A percentile compares a stretch with the other conserved stretches of the same genome.
Evolutionary conservation across 2,888 invertebrate genomes (phyloP).

Genomic region (Ochropleura plecta): DNA sequence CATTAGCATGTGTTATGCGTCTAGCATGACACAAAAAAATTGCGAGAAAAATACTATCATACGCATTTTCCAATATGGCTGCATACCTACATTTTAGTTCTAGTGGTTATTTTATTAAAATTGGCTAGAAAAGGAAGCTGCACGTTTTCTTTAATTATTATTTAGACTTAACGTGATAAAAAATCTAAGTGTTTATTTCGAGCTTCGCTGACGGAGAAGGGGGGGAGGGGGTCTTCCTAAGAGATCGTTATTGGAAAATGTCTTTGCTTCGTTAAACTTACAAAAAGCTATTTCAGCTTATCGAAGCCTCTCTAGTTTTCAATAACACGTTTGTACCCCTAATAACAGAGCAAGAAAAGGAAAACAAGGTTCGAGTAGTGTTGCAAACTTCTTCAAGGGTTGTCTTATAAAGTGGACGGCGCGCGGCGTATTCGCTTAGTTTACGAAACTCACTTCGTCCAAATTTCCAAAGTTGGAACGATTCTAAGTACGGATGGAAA

Average conservation of each 20-base stretch:
- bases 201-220: not conserved
- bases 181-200: not conserved
- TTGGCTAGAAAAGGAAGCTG: conserved; percentile 11
- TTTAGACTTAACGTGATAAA: not conserved
- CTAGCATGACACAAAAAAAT: conserved; percentile 28
- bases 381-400: conserved; percentile 35
- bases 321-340: conserved; percentile 9
- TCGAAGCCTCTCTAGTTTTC: conserved; percentile 20
- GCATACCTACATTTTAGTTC: conserved; percentile 14
- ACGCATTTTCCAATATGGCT: conserved; percentile 32
- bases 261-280: not conserved
- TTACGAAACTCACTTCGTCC: conserved; percentile 41
- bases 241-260: conserved; percentile 15
- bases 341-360: conserved; percentile 23
- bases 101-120: conserved; percentile 20
- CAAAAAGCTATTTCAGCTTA: conserved; percentile 5
- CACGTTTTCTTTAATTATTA: not conserved
- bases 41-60: conserved; percentile 15
- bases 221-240: too few relatives aligned
- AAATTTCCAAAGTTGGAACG: conserved; percentile 56
- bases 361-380: conserved; percentile 39
- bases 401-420: conserved; percentile 39
- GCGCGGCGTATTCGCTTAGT: conserved; percentile 35
- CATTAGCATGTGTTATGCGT: conserved; percentile 24
- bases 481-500: conserved; percentile 23